Base-by-base conservation (phyloP, 92 coral and sea anemone genomes). In the Phenganax marumi region DNA sequence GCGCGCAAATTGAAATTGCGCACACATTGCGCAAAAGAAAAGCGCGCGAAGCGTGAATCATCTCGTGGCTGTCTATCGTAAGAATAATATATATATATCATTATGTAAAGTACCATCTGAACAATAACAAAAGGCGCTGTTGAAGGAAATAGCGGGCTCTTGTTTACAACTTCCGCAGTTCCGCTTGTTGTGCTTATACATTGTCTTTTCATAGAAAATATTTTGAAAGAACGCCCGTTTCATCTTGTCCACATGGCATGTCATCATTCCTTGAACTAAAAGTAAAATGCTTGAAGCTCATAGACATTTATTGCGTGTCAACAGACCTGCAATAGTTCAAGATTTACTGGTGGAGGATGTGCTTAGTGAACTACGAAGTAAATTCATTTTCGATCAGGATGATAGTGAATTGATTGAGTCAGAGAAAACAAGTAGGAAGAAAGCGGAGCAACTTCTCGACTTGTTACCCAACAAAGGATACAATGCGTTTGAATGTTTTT, bases 271-370 rank as follows among this genome's bases (percentile, higher is more conserved):
- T 10, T 9, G 43, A 66, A 66, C 72, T 52, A 26, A 56, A 75
- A 54, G 50, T 2, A 39, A 26, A 75, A 92, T 95, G 98, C 87
- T 92, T 2, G 98, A 95, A 85, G 84, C 88, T 43, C 98, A 95
- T 80, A 89, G 97, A 52, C 91, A 92, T 70, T 85, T 95, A 54
- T 88, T 95, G 58, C 73, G 92, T 13, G 91, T 86, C 76, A 85
- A 84, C 68, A 86, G 98, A 53, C 68, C 66, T 25, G 88, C 77
- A 56, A 79, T 95, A 19, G 92, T 89, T 8, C 75, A 90, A 25
- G 98, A 95, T 85, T 80, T 95, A 52, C 89, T 95, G 0, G 98
- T 95, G 0, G 97, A 95, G 57, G 98, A 95, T 84, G 95, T 95
- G 0, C 57, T 95, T 2, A 84, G 76, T 14, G 90, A 80, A 70